Evolutionary conservation across 2,797 vertebrate species (phyloP), one percentile per base, ranked within the genome.

Genomic region (Hephaestus fuliginosus): DNA sequence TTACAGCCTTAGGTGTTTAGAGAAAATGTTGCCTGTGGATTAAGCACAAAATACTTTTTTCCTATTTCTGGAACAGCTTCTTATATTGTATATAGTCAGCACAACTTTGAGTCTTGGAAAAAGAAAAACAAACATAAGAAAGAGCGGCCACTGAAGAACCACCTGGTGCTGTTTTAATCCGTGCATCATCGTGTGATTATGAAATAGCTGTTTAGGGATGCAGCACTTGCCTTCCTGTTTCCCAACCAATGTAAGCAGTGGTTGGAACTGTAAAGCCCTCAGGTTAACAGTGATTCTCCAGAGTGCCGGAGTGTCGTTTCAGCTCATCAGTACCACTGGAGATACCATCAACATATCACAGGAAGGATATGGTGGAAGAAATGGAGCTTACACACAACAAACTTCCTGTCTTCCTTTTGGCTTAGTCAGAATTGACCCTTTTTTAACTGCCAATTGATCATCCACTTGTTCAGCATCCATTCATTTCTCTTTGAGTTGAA

Each of bases 311-410:
- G 79, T 78, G 70, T 74, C 15, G 46, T 89, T 83, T 81, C 74
- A 75, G 78, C 80, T 89, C 78, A 83, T 88, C 82, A 75, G 78
- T 63, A 41, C 41, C 41, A n/a, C 80, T 78, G 36, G 22, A 79
- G 89, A 94, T 89, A 77, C 56, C 58, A 84, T 93, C 86, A 25
- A 1, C 56, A 3, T 56, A 82, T 91, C 71, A 56, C 81, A 90
- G 92, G 92, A 93, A 92, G 91, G 90, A 95, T 86, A 87, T 80
- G 67, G 74, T 88, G 25, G 49, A 78, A 83, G 30, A 88, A 92
- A 81, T 88, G 36, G 17, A 70, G 75, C 49, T 78, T 57, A 46
- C 61, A 74, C 75, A 72, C 8, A 43, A 85, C 66, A 83, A 51
- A 83, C 75, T 79, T 86, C 84, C 66, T 67, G 65, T 58, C 51